phyloP scores from a whole-genome alignment of 2,113 vertebrate species.

The Semnornis frantzii region DNA sequence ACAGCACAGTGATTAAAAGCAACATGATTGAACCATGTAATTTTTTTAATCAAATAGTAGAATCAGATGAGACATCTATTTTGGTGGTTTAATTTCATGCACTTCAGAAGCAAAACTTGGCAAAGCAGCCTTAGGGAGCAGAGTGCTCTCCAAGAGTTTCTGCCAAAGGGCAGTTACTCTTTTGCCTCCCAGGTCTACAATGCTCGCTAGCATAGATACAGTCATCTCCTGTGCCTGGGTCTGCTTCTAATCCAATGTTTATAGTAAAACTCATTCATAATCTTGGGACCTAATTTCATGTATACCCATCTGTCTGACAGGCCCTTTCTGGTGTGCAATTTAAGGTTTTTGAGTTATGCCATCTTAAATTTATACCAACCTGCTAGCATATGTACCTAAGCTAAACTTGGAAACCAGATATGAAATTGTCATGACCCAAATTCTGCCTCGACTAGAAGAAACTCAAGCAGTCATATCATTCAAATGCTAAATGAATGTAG shows the following conservation, averaged over 20 bases:
- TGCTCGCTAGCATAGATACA: neutral
- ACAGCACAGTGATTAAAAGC: neutral
- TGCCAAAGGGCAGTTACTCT: neutral
- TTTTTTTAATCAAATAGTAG: neutral
- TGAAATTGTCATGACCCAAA: neutral
- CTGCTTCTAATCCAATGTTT: neutral
- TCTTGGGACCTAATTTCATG: neutral
- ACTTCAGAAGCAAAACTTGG: neutral
- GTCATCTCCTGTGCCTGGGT: neutral
- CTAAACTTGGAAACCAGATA: neutral
- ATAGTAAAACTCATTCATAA: neutral
- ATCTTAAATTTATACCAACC: neutral
- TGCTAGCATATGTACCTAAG: neutral
- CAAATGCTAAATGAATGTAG: neutral
- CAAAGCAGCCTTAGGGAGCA: neutral
- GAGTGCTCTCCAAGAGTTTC: neutral
- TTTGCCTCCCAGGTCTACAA: neutral
- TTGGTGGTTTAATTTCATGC: neutral
- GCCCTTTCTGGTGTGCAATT: neutral
- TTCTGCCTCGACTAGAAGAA: neutral
- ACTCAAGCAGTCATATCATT: neutral
- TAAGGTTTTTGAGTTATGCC: neutral
- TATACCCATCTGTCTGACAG: neutral
- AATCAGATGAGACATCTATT: neutral
- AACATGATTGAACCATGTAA: neutral